phyloP scores from a whole-genome alignment of 1,140 invertebrate genomes.

The Drosophila chauvacae region DNA sequence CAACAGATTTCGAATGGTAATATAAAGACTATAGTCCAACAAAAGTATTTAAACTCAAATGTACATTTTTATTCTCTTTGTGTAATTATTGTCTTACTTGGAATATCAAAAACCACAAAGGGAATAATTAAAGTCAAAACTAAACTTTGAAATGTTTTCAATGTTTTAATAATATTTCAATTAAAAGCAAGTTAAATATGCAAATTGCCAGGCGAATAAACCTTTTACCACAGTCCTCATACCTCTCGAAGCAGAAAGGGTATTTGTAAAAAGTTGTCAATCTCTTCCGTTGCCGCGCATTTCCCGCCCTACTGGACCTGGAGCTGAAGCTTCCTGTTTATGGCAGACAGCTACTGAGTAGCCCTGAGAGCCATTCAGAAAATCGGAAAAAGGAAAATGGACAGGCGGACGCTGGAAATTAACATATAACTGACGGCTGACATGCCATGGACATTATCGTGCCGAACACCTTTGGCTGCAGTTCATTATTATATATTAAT shows the following conservation, averaged over 20 bases:
- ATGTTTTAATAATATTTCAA: constrained; percentile 2
- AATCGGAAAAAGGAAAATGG: constrained; percentile 24
- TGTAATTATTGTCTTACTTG: background rate
- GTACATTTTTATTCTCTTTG: background rate
- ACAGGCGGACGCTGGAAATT: constrained; percentile 39
- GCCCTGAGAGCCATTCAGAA: constrained; percentile 34
- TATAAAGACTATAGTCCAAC: too few species aligned
- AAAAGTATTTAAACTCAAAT: background rate
- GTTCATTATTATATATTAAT: constrained; percentile 64
- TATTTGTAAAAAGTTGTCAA: constrained; percentile 44
- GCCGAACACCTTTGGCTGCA: constrained; percentile 51
- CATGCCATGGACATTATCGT: constrained; percentile 51
- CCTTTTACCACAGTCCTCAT: background rate
- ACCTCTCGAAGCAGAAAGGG: constrained; percentile 3
- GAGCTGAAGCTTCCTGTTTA: constrained; percentile 32
- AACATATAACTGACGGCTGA: constrained; percentile 54
- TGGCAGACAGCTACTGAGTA: constrained; percentile 45
- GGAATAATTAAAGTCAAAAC: background rate
- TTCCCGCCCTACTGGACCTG: constrained; percentile 8
- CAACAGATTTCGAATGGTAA: too few species aligned
- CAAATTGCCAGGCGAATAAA: background rate
- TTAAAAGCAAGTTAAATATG: background rate
- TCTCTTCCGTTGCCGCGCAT: constrained; percentile 15
- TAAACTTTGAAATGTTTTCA: background rate
- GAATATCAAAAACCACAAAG: background rate